phyloP scores from a whole-genome alignment of 2,113 vertebrate genomes.

The Zosterops pallidus region DNA sequence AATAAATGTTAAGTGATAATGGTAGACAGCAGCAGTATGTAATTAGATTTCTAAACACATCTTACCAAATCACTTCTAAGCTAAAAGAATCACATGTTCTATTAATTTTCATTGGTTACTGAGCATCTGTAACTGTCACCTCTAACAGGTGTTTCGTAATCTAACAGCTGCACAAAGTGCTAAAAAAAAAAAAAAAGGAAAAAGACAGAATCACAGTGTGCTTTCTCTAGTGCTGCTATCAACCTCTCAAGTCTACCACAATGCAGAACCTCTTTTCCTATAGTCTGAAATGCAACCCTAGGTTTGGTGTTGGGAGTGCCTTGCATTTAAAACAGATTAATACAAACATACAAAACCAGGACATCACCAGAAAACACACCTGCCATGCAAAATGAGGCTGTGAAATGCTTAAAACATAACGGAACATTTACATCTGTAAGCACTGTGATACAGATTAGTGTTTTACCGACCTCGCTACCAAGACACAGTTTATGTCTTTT shows the following conservation, averaged over 20 bases:
- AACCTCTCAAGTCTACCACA: neutral
- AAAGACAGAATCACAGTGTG: neutral
- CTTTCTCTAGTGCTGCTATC: neutral
- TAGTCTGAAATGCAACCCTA: neutral
- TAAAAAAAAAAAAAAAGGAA: neutral
- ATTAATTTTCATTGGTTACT: constrained; percentile 62
- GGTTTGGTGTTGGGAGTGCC: neutral
- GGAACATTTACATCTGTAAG: neutral
- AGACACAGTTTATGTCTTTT: neutral
- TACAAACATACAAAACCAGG: neutral
- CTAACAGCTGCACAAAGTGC: constrained; percentile 60
- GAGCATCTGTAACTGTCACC: constrained; percentile 60
- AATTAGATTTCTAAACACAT: constrained; percentile 59
- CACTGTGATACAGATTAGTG: neutral
- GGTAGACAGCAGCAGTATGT: constrained; percentile 48
- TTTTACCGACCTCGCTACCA: neutral
- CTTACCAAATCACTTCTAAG: constrained; percentile 45
- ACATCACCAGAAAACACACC: neutral
- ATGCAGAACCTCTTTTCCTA: neutral
- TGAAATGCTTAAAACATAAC: neutral
- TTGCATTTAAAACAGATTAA: neutral
- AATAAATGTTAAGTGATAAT: constrained; percentile 56
- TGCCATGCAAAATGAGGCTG: neutral
- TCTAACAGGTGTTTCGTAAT: constrained; percentile 65
- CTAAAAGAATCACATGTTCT: constrained; percentile 44